A percentile compares a stretch with the other conserved stretches of the same genome.
phyloP scores from a whole-genome alignment of 2,113 vertebrate species.

The Dipodomys stephensi region DNA sequence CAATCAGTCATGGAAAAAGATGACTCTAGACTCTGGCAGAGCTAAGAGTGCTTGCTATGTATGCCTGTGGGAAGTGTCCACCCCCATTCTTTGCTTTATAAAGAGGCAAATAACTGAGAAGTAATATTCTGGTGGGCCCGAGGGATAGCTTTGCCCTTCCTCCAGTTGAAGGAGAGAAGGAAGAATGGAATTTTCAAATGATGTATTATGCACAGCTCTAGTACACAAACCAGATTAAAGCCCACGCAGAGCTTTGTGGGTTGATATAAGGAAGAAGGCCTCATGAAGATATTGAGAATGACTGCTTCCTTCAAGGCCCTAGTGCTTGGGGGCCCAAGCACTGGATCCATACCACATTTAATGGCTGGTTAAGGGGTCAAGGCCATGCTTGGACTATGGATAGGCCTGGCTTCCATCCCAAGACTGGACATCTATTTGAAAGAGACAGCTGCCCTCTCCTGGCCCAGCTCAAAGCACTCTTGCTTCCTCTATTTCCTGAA shows the following conservation, averaged over 20 bases:
- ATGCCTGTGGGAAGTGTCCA: neutral
- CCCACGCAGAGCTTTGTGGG: neutral
- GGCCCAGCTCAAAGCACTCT: slow-evolving; percentile 30
- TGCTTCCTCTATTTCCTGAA: slow-evolving; percentile 47
- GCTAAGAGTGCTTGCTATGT: slow-evolving; percentile 1
- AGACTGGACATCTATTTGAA: slow-evolving; percentile 3
- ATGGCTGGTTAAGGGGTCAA: neutral
- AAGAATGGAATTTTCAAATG: slow-evolving; percentile 51
- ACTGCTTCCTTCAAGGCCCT: slow-evolving; percentile 28
- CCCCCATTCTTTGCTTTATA: slow-evolving; percentile 35
- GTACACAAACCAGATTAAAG: slow-evolving; percentile 43
- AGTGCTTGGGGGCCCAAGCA: neutral
- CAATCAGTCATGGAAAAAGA: slow-evolving; percentile 32
- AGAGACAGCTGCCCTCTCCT: neutral
- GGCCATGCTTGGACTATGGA: neutral
- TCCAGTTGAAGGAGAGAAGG: neutral
- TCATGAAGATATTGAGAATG: neutral
- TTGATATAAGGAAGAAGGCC: neutral
- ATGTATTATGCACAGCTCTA: slow-evolving; percentile 51
- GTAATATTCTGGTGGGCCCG: neutral
- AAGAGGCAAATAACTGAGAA: slow-evolving; percentile 12
- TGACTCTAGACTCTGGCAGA: neutral
- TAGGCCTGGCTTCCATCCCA: neutral
- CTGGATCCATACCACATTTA: neutral
- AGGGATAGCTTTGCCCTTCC: neutral